Conservation (phyloP, 2,888 invertebrate species). For the Flabesymbios commensalis region DNA sequence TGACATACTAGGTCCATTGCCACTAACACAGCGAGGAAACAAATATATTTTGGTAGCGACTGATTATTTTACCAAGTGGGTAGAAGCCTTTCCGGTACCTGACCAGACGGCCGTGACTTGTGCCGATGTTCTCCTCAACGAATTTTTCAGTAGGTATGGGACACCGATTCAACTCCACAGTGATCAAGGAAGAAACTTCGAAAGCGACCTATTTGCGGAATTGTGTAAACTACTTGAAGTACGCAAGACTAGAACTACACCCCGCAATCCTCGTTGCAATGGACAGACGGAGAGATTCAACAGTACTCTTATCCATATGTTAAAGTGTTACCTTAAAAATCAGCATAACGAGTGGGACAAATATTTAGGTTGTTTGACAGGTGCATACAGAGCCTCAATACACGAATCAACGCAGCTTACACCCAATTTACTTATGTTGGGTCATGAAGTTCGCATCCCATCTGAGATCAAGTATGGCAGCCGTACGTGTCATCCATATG, state of each 20-base stretch:
- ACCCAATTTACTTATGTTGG: slow-evolving; percentile 30
- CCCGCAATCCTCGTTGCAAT: slow-evolving; percentile 25
- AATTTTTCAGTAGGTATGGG: too few relatives aligned
- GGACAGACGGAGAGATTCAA: slow-evolving; percentile 29
- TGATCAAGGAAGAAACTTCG: too few relatives aligned
- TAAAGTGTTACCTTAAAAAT: slow-evolving; percentile 23
- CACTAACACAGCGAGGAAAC: slow-evolving; percentile 7
- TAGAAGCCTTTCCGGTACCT: slow-evolving; percentile 3
- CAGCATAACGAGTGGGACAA: slow-evolving; percentile 27
- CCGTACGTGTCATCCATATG: not conserved
- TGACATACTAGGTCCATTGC: slow-evolving; percentile 8
- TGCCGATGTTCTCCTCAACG: too few relatives aligned
- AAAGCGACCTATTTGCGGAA: too few relatives aligned
- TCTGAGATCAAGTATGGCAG: slow-evolving; percentile 19
- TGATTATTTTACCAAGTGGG: slow-evolving; percentile 16
- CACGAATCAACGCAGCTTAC: slow-evolving; percentile 24
- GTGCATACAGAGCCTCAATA: slow-evolving; percentile 26
- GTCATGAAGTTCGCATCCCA: slow-evolving; percentile 27
- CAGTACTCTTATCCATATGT: slow-evolving; percentile 21
- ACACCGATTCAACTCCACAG: too few relatives aligned
- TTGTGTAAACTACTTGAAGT: not conserved
- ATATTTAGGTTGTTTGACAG: slow-evolving; percentile 22
- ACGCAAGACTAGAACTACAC: slow-evolving; percentile 21
- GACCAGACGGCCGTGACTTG: too few relatives aligned
- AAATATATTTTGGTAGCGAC: slow-evolving; percentile 11